Evolutionary conservation across 2,113 vertebrate genomes (phyloP), one percentile per base, ranked within the genome.

Genomic region (Neolamprologus sp.): DNA sequence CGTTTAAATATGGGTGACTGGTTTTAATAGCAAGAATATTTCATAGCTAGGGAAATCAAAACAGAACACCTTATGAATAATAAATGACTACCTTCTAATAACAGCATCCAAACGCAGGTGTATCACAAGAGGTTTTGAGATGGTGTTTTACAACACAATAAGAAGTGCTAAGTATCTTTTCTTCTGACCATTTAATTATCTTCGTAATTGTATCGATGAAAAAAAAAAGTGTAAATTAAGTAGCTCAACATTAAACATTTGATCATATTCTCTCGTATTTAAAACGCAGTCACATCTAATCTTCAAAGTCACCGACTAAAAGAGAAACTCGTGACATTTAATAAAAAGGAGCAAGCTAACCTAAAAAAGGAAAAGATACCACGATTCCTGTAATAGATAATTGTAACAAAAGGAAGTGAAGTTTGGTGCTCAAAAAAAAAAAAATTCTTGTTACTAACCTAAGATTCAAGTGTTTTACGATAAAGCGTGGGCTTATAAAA

Each of bases 1-100:
- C 23, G 58, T 90, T 92, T 93, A 84, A 91, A 94, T 91, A 92
- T 82, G 90, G 88, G 71, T 89, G 84, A 89, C 71, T 90, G 87
- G 23, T 91, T 92, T 90, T 73, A 89, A 86, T 37, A 80, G 83
- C 54, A 92, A 84, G 86, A 63, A 33, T 49, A 83, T 82, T 71
- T 88, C 9, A 73, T 9, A 73, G 51, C 21, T 65, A 57, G 40
- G n/a, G 51, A 87, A 85, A 87, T 83, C 30, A 71, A 85, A 85
- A 89, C n/a, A 80, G 55, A 90, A 86, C 17, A 23, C 37, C 49
- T 65, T 75, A n/a, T 82, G 83, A 42, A 89, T 80, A 49, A 88
- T 51, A 84, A 78, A 63, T 40, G 2, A 23, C 4, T 23, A 51
- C 78, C 14, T 79, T 51, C 19, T 19, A 83, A 60, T 82, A n/a